phyloP scores from a whole-genome alignment of 2,888 invertebrate genomes.

The Pantelozetes paolii region DNA sequence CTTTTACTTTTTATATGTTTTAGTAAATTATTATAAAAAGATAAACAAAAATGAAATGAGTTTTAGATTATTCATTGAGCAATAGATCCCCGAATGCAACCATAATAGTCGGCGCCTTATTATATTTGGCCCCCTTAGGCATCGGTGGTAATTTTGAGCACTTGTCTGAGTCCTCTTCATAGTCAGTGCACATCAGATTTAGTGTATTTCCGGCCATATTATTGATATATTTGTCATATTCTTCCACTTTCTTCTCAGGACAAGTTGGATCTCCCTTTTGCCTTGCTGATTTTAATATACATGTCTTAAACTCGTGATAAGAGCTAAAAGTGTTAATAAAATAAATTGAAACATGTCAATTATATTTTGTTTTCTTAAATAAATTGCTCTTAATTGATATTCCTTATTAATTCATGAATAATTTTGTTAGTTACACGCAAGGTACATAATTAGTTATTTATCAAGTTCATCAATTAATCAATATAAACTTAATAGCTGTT shows the following conservation, averaged over 20 bases:
- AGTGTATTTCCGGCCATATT: conserved; percentile 38
- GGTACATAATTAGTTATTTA: too few species aligned
- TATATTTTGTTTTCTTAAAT: too few species aligned
- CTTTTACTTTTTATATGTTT: too few species aligned
- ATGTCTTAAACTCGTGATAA: conserved; percentile 24
- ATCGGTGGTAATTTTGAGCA: conserved; percentile 11
- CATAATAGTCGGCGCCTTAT: background rate
- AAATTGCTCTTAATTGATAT: background rate
- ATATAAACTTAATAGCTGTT: too few species aligned
- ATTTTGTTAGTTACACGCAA: too few species aligned
- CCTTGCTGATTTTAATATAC: conserved; percentile 12
- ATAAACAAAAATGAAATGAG: background rate
- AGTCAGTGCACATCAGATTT: conserved; percentile 38
- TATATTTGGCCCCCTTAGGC: background rate
- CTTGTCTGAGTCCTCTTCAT: conserved; percentile 36
- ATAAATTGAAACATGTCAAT: too few species aligned
- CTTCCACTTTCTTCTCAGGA: background rate
- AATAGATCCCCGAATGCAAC: background rate
- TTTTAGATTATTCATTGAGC: background rate
- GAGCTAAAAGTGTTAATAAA: conserved; percentile 32
- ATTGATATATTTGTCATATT: conserved; percentile 23
- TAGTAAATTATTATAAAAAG: too few species aligned
- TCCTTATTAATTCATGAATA: too few species aligned
- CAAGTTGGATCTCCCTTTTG: background rate
- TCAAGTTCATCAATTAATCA: too few species aligned